Evolutionary conservation across 2,113 vertebrate species (phyloP), one percentile per base, ranked within the genome.

Genomic region (Pteropus alecto): DNA sequence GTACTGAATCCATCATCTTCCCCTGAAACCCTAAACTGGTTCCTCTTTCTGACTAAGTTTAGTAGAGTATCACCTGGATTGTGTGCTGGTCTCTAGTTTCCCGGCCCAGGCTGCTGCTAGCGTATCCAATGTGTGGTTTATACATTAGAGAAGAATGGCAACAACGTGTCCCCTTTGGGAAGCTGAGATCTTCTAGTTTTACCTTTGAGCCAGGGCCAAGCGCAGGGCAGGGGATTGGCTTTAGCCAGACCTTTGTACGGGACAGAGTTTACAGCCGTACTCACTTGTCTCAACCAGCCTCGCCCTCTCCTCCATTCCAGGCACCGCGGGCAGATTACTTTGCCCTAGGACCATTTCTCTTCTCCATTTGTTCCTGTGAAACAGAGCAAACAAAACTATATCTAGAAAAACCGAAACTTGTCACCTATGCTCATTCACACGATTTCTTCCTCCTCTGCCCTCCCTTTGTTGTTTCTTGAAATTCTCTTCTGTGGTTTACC

Each of bases 351-450:
- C 77, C 78, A 48, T 7, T 33, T 77, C 58, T 76, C 2, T 22
- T 61, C n/a, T 54, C 26, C 19, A 74, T 87, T 74, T 38, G 2
- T 86, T 81, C 28, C 61, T 77, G 65, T 16, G 46, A 18, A 61
- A 30, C 84, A 81, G 56, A 89, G 65, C 60, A 54, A 76, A 60
- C 48, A 78, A 58, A 30, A 60, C 24, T 5, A 21, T 56, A 26
- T 46, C 41, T 48, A 74, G 26, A 56, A 71, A 68, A 41, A 38
- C 30, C 38, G 35, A 13, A 35, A 0, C 38, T 24, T 60, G 3
- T 90, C 63, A 18, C 33, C 56, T 21, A 3, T 0, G 3, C 8
- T 30, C n/a, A 54, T 38, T 79, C 43, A 30, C 24, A 0, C 18
- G 51, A 30, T 76, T 61, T 79, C 48, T 91, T 83, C 5, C 41